These are phyloP conservation scores for Mormyrus hasselquistii DNA, from an alignment of 2,797 vertebrate genomes.

Conservation along the genomic window DNA sequence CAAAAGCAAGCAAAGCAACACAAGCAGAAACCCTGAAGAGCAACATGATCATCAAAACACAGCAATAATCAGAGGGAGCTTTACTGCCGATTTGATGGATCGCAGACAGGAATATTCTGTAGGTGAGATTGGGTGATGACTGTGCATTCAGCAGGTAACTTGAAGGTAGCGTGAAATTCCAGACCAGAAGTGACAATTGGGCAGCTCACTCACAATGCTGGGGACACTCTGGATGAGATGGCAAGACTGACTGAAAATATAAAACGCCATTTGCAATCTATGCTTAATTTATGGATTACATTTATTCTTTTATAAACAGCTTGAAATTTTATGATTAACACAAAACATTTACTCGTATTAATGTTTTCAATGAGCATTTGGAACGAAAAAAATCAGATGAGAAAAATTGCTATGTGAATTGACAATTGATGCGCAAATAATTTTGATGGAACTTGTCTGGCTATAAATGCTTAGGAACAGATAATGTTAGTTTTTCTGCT, in stretches of 20 bases:
- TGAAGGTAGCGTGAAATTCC: not conserved
- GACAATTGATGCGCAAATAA: not conserved
- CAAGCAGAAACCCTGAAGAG: not conserved
- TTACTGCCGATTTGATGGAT: not conserved
- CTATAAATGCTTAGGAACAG: slow-evolving; percentile 16
- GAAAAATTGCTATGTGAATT: not conserved
- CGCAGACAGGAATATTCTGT: not conserved
- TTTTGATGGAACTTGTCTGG: not conserved
- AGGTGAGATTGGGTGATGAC: not conserved
- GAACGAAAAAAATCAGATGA: not conserved
- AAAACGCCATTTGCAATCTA: not conserved
- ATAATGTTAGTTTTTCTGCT: slow-evolving; percentile 16
- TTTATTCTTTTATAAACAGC: not conserved
- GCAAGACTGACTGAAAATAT: not conserved
- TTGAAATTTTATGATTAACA: not conserved
- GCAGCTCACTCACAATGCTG: not conserved
- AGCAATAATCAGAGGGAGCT: not conserved
- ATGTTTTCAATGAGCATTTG: not conserved
- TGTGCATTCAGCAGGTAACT: not conserved
- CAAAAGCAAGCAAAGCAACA: not conserved
- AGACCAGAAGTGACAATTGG: not conserved
- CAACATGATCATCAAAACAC: not conserved
- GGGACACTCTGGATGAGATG: not conserved
- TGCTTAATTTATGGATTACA: not conserved
- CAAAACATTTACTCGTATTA: not conserved